These are phyloP conservation scores for Gonioctena quinquepunctata DNA, from an alignment of 1,140 invertebrate genomes.

Conservation along the genomic window DNA sequence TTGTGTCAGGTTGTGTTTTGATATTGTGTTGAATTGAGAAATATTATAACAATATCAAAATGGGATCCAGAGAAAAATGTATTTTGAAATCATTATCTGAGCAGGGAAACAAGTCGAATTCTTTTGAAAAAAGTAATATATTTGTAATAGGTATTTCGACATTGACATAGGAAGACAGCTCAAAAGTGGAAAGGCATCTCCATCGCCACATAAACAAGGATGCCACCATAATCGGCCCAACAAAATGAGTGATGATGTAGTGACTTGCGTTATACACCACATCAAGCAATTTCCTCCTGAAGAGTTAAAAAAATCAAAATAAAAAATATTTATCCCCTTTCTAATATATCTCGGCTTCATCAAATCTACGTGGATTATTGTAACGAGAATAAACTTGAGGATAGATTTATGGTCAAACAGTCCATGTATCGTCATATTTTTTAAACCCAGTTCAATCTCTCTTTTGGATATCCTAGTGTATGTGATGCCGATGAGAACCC, in stretches of 20 bases:
- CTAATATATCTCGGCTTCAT: constrained; percentile 9
- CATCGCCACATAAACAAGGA: constrained; percentile 15
- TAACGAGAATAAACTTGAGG: constrained; percentile 16
- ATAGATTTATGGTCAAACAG: constrained; percentile 20
- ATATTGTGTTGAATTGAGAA: too few species aligned
- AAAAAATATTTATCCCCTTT: constrained; percentile 21
- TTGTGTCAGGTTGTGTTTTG: too few species aligned
- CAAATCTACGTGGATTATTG: constrained; percentile 22
- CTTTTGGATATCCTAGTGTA: constrained; percentile 34
- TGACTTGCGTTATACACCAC: constrained; percentile 5
- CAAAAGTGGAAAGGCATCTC: neutral
- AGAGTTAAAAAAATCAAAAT: constrained; percentile 19
- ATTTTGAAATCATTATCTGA: too few species aligned
- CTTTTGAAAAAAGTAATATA: too few species aligned
- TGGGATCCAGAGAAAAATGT: too few species aligned
- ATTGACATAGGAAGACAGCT: too few species aligned
- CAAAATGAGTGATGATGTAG: constrained; percentile 12
- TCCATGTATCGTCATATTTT: constrained; percentile 30
- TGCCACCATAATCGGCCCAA: constrained; percentile 13
- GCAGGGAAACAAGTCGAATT: too few species aligned
- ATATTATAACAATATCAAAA: too few species aligned
- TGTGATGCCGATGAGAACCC: constrained; percentile 29
- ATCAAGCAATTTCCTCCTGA: constrained; percentile 5
- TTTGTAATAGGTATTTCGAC: too few species aligned
- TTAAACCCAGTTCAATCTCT: constrained; percentile 36